Evolutionary conservation across 2,888 invertebrate species (phyloP).

Genomic region (Spodoptera littoralis): DNA sequence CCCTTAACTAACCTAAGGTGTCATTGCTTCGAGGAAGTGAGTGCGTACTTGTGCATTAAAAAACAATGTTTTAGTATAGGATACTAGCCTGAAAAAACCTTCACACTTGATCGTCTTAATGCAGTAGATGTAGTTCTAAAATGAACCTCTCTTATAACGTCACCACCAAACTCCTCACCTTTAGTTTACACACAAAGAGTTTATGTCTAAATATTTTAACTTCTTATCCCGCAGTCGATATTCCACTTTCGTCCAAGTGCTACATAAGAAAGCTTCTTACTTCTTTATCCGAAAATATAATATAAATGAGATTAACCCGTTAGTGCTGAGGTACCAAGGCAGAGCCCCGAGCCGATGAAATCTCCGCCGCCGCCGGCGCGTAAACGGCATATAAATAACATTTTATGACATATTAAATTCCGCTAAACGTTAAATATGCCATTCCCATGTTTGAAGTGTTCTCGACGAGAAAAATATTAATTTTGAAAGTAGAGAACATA

Average conservation of each 20-base stretch:
- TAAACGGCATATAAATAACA: conserved; percentile 82
- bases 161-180: not conserved
- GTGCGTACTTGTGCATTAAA: not conserved
- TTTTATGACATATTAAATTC: conserved; percentile 86
- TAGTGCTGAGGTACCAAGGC: conserved; percentile 58
- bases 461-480: conserved; percentile 71
- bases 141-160: not conserved
- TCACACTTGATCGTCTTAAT: no score
- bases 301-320: conserved; percentile 67
- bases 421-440: conserved; percentile 83
- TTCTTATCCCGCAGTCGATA: conserved; percentile 38
- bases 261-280: conserved; percentile 55
- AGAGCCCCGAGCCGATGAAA: conserved; percentile 68
- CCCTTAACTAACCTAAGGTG: not conserved
- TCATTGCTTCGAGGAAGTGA: conserved; percentile 6
- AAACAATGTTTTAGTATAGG: conserved; percentile 4
- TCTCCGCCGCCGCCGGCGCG: conserved; percentile 69
- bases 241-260: conserved; percentile 41
- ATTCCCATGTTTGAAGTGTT: conserved; percentile 78
- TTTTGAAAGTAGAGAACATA: conserved; percentile 56
- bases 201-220: conserved; percentile 36
- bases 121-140: no score
- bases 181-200: conserved; percentile 12
- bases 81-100: no score
- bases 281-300: conserved; percentile 56